A percentile compares a stretch with the other conserved stretches of the same genome.
These are phyloP conservation scores for Timema podura DNA, from an alignment of 2,888 invertebrate species.

Conservation along the genomic window DNA sequence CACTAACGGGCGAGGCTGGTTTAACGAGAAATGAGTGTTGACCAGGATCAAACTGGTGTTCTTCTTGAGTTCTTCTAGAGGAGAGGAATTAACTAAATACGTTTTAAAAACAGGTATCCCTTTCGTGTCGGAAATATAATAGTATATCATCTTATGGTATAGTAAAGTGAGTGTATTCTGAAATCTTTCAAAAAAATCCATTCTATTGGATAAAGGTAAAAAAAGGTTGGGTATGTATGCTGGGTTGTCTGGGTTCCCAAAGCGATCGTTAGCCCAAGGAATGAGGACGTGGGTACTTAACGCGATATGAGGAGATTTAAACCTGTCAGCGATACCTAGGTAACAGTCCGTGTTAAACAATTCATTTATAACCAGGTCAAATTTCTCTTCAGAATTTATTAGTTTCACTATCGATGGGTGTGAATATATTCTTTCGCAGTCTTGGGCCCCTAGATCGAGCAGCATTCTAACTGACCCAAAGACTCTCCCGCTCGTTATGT, in stretches of 20 bases:
- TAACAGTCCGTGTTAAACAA: constrained; percentile 15
- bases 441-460: not conserved
- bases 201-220: not conserved
- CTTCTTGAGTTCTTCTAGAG: constrained; percentile 9
- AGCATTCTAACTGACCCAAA: not conserved
- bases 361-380: constrained; percentile 13
- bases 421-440: not conserved
- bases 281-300: not conserved
- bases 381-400: not conserved
- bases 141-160: not conserved
- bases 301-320: not conserved
- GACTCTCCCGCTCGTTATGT: not conserved
- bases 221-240: constrained; percentile 5
- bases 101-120: too few relatives aligned
- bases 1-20: constrained; percentile 15
- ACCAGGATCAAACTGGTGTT: constrained; percentile 19
- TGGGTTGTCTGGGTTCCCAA: constrained; percentile 18
- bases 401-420: not conserved
- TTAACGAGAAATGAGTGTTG: constrained; percentile 18
- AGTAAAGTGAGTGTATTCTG: not conserved
- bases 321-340: not conserved
- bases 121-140: too few relatives aligned
- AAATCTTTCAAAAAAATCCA: constrained; percentile 1
- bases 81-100: too few relatives aligned
- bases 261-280: constrained; percentile 10